phyloP scores from a whole-genome alignment of 2,888 invertebrate genomes.

The Trichogramma dendrolimi region DNA sequence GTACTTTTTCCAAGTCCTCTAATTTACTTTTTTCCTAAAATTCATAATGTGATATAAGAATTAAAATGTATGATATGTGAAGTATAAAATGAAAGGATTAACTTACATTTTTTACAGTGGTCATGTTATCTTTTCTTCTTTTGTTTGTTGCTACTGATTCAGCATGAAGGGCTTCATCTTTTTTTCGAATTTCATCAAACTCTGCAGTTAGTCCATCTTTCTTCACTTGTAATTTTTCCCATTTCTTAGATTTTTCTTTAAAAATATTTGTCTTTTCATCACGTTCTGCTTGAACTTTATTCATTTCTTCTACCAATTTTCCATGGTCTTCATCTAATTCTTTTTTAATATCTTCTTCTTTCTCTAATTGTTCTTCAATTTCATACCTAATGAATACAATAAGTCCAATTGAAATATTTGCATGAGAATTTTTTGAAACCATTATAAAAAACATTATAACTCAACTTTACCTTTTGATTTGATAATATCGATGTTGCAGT shows the following conservation, averaged over 20 bases:
- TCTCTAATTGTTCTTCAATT: constrained; percentile 31
- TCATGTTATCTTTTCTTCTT: constrained; percentile 70
- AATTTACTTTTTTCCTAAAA: constrained; percentile 64
- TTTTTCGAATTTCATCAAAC: constrained; percentile 53
- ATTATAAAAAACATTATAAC: background rate
- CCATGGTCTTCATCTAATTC: constrained; percentile 41
- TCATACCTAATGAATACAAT: constrained; percentile 32
- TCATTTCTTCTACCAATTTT: constrained; percentile 53
- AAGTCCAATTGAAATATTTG: too few species aligned
- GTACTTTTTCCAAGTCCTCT: constrained; percentile 61
- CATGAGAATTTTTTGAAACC: too few species aligned
- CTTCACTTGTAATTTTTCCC: constrained; percentile 60
- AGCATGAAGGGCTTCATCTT: constrained; percentile 57
- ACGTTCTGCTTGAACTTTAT: constrained; percentile 55
- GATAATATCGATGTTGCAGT: constrained; percentile 43
- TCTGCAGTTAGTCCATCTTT: constrained; percentile 56
- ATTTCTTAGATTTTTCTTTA: constrained; percentile 50
- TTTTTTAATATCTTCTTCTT: constrained; percentile 35
- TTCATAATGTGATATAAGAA: background rate
- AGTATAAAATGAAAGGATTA: background rate
- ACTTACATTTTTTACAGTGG: constrained; percentile 55
- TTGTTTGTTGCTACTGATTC: constrained; percentile 68
- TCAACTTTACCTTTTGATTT: constrained; percentile 40
- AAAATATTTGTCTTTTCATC: constrained; percentile 57
- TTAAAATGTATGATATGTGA: background rate